Evolutionary conservation across 2,797 vertebrate genomes (phyloP).

Genomic region (Etheostoma nigrum): DNA sequence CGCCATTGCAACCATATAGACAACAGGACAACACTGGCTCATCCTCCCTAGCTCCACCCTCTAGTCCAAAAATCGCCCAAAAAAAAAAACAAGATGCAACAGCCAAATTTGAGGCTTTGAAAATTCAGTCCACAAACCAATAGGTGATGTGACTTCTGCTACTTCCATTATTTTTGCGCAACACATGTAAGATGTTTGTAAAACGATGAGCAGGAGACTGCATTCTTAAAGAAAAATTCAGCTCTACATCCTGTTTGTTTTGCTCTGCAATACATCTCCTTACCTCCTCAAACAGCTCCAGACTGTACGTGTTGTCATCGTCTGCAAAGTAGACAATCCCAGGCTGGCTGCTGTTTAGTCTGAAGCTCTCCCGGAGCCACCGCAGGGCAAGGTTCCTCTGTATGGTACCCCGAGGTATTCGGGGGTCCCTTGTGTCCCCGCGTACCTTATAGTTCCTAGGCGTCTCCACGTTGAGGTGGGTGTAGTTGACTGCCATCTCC

Average conservation of each 20-base stretch:
- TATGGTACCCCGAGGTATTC: conserved; percentile 84
- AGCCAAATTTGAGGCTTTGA: too few relatives aligned
- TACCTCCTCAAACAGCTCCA: conserved; percentile 98
- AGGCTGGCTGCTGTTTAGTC: conserved; percentile 70
- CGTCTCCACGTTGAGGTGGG: conserved; percentile 84
- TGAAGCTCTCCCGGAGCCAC: conserved; percentile 84
- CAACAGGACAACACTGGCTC: too few relatives aligned
- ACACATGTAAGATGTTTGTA: neutral
- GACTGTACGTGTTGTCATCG: conserved; percentile 97
- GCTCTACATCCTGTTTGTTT: neutral
- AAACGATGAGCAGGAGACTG: neutral
- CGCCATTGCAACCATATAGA: too few relatives aligned
- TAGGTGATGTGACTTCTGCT: too few relatives aligned
- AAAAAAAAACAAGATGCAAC: too few relatives aligned
- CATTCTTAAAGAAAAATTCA: neutral
- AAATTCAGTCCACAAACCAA: too few relatives aligned
- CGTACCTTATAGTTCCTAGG: conserved; percentile 77
- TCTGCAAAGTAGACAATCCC: conserved; percentile 97
- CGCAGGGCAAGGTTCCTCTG: conserved; percentile 86
- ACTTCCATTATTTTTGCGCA: neutral
- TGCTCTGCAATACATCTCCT: conserved; percentile 2
- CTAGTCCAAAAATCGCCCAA: too few relatives aligned
- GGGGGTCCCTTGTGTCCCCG: conserved; percentile 69
- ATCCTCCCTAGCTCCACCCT: too few relatives aligned
- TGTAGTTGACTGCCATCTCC: conserved; percentile 83